phyloP scores from a whole-genome alignment of 1,140 invertebrate genomes.

The Archegozetes longisetosus region DNA sequence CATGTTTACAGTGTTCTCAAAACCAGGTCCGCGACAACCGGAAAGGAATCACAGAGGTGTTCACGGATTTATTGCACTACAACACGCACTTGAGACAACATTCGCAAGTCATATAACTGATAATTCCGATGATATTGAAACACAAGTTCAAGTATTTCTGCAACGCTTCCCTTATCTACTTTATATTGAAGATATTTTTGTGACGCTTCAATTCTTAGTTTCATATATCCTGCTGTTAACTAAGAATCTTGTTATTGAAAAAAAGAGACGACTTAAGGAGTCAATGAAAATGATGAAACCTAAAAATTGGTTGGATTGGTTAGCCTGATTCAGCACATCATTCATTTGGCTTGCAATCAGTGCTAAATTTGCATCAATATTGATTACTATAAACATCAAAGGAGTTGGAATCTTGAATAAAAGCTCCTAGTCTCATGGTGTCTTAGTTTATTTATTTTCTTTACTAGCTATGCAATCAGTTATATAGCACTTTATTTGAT shows the following conservation, averaged over 20 bases:
- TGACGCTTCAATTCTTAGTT: constrained; percentile 37
- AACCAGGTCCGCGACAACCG: constrained; percentile 41
- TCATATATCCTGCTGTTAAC: constrained; percentile 45
- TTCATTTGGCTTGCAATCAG: constrained; percentile 37
- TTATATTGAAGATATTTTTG: constrained; percentile 50
- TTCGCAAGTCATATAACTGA: constrained; percentile 30
- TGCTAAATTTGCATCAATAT: constrained; percentile 25
- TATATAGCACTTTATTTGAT: constrained; percentile 42
- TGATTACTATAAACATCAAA: constrained; percentile 36
- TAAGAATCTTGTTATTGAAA: constrained; percentile 51
- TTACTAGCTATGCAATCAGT: constrained; percentile 36
- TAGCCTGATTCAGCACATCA: constrained; percentile 44
- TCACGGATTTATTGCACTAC: constrained; percentile 49
- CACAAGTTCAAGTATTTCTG: constrained; percentile 27
- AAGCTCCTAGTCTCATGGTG: constrained; percentile 33
- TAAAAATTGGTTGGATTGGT: constrained; percentile 39
- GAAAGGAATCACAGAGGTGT: constrained; percentile 21
- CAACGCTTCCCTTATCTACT: constrained; percentile 54
- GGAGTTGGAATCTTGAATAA: constrained; percentile 34
- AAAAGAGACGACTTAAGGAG: constrained; percentile 43
- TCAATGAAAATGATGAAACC: constrained; percentile 47
- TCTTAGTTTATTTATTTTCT: constrained; percentile 37
- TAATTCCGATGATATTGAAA: constrained; percentile 4
- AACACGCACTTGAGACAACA: constrained; percentile 42
- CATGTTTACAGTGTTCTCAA: constrained; percentile 46